phyloP scores from a whole-genome alignment of 2,888 invertebrate species.

The Lymantria monacha region DNA sequence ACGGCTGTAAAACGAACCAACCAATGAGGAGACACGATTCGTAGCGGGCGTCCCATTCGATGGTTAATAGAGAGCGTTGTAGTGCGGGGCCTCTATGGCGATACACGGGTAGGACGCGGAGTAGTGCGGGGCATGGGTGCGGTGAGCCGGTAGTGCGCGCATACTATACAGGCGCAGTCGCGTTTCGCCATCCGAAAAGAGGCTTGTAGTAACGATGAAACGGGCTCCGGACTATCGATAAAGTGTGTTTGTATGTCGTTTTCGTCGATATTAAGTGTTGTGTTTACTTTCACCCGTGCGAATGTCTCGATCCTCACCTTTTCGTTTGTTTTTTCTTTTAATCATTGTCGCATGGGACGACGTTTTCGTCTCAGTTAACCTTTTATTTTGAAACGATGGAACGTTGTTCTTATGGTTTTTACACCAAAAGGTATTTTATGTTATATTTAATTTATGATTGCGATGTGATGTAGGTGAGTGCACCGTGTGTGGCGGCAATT shows the following conservation, averaged over 20 bases:
- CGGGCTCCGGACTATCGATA: conserved; percentile 78
- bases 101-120: conserved; percentile 49
- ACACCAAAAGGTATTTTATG: conserved; percentile 90
- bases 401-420: conserved; percentile 90
- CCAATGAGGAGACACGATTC: conserved; percentile 56
- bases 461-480: conserved; percentile 68
- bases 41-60: conserved; percentile 71
- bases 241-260: conserved; percentile 83
- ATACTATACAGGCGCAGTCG: conserved; percentile 55
- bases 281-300: conserved; percentile 78
- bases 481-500: conserved; percentile 70
- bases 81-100: conserved; percentile 36
- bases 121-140: conserved; percentile 63
- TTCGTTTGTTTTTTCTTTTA: conserved; percentile 76
- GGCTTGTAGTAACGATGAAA: conserved; percentile 78
- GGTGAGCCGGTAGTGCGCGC: conserved; percentile 57
- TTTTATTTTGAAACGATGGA: conserved; percentile 87
- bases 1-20: conserved; percentile 62
- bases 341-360: conserved; percentile 79
- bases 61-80: conserved; percentile 56
- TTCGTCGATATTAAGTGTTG: conserved; percentile 81
- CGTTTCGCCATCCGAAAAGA: conserved; percentile 76
- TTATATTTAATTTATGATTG: conserved; percentile 77
- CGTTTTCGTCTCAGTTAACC: conserved; percentile 80
- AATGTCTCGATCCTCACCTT: conserved; percentile 79